Evolutionary conservation across 2,113 vertebrate species (phyloP).

Genomic region (Pheucticus melanocephalus): DNA sequence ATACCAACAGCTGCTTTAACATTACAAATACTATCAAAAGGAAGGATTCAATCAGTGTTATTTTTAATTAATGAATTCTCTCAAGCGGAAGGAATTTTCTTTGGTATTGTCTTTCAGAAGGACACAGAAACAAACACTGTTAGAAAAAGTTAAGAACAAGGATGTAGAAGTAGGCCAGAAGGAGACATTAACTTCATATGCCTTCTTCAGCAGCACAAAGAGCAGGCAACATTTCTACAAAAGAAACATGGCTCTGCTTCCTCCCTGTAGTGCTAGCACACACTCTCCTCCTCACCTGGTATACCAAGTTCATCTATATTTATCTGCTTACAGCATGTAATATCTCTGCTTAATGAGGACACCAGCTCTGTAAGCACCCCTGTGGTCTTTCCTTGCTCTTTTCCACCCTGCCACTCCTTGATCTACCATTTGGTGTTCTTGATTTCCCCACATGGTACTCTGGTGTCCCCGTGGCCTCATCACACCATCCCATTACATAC

Average conservation of each 20-base stretch:
- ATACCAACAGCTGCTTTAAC: no score
- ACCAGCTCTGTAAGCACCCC: not conserved
- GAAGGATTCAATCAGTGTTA: not conserved
- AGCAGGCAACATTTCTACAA: not conserved
- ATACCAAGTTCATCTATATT: not conserved
- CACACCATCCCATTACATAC: not conserved
- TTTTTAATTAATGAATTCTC: not conserved
- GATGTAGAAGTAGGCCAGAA: not conserved
- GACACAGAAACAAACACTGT: not conserved
- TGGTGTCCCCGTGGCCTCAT: rapidly evolving
- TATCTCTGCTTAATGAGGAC: not conserved
- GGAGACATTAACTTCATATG: not conserved
- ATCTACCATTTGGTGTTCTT: not conserved
- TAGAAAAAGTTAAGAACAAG: not conserved
- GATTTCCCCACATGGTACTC: not conserved
- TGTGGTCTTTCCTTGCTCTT: not conserved
- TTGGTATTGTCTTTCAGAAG: not conserved
- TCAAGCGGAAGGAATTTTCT: not conserved
- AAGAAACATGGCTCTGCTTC: not conserved
- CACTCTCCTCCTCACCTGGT: not conserved
- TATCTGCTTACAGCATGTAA: not conserved
- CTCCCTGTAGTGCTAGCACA: rapidly evolving
- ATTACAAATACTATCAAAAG: not conserved
- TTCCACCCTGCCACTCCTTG: not conserved
- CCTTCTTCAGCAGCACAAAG: not conserved